Percentiles rank a stretch among this genome's conserved stretches.
Evolutionary conservation across 2,888 invertebrate species (phyloP).

Genomic region (Aleiodes testaceus): DNA sequence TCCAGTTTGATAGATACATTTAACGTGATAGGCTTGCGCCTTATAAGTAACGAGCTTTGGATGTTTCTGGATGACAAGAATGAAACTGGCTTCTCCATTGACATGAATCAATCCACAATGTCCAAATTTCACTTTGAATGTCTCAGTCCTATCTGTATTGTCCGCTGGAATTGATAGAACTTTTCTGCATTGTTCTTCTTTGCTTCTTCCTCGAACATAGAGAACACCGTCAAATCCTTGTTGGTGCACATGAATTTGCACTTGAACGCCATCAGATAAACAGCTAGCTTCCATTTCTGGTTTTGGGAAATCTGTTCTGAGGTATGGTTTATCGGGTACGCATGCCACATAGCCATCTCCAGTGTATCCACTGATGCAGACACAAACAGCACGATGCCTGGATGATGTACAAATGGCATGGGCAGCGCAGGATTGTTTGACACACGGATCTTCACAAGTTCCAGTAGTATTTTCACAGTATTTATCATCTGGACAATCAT

Average conservation of each 20-base stretch:
- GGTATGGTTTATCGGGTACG: conserved; percentile 51
- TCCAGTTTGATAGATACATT: conserved; percentile 95
- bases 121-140: conserved; percentile 92
- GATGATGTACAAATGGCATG: conserved; percentile 86
- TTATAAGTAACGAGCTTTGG: conserved; percentile 95
- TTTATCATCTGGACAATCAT: conserved; percentile 84
- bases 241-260: conserved; percentile 73
- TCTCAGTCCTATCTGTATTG: conserved; percentile 72
- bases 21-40: conserved; percentile 96
- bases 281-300: conserved; percentile 92
- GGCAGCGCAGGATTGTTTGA: conserved; percentile 81
- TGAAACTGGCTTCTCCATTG: conserved; percentile 93
- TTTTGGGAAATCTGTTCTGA: conserved; percentile 86
- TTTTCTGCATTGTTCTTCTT: conserved; percentile 90
- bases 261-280: conserved; percentile 92
- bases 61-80: conserved; percentile 96
- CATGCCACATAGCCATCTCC: conserved; percentile 86
- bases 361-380: conserved; percentile 83
- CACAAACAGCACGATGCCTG: conserved; percentile 84
- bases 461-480: conserved; percentile 82
- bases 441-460: conserved; percentile 87
- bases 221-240: conserved; percentile 89
- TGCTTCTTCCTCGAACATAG: conserved; percentile 95
- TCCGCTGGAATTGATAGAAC: conserved; percentile 85
- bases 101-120: conserved; percentile 93